Base-by-base conservation (phyloP, 2,797 vertebrate genomes). In the Gymnopithys bicolor region DNA sequence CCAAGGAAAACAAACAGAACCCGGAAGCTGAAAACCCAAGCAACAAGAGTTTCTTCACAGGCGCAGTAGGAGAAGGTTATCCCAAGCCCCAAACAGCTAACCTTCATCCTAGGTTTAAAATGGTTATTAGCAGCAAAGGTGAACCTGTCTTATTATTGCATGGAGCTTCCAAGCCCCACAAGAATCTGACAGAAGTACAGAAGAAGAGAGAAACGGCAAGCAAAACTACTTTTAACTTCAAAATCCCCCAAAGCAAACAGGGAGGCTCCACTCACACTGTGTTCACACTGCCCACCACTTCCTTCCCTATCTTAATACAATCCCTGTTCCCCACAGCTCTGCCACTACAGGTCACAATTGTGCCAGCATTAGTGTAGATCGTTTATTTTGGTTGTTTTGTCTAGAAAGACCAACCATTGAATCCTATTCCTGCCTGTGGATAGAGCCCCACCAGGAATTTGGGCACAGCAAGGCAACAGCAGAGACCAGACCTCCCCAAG, bases 321-420 rank as follows among this genome's bases (percentile, higher is more conserved):
- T 6, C 62, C 37, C n/a, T 35, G 8, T 4, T 62, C 69, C 43
- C 39, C 55, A 46, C 58, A 64, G 63, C 28, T 4, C 27, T 52
- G 0, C 11, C 10, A 3, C 51, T 37, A 13, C 1, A 0, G 56
- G 41, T n/a, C 32, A 7, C 37, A 33, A 0, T 12, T 25, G 23
- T 24, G 56, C 24, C 49, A 69, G 84, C 68, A 17, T 21, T 8
- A 6, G 10, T 1, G 3, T 11, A 32, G 48, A 33, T 4, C 11
- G 7, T 9, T 19, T 16, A 14, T 19, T 66, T 56, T 7, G 68
- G 45, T 19, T 7, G 23, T 8, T 45, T 9, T 48, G 33, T 49
- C 55, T 24, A 32, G 53, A 16, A 13, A 64, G 58, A 10, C 7
- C 0, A 2, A 35, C 3, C 35, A 6, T 1, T 4, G 10, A 60